Evolutionary conservation across 2,797 vertebrate genomes (phyloP).

Genomic region (Coregonus ussuriensis): DNA sequence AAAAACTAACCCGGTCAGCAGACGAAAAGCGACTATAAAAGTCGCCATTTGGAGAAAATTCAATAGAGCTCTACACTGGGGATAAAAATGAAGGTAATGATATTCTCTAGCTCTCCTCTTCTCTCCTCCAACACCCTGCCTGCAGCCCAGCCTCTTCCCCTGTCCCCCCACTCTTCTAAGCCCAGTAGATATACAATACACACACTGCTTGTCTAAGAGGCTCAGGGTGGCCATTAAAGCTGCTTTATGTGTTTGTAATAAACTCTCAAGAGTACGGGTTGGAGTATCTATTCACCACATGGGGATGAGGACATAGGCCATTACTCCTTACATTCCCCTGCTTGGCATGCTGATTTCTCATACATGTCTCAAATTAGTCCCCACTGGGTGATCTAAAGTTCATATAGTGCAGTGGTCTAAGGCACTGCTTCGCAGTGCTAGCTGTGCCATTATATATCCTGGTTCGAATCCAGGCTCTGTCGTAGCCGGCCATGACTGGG

Average conservation of each 20-base stretch:
- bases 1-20: constrained; percentile 50
- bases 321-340: constrained; percentile 36
- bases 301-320: constrained; percentile 39
- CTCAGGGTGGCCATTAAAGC: constrained; percentile 41
- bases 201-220: background rate
- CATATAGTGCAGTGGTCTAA: constrained; percentile 2
- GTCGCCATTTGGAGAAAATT: constrained; percentile 44
- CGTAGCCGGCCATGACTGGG: too few relatives aligned
- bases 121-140: background rate
- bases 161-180: background rate
- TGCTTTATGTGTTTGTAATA: constrained; percentile 46
- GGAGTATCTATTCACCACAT: constrained; percentile 15
- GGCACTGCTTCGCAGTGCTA: too few relatives aligned
- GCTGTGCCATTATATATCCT: too few relatives aligned
- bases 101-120: constrained; percentile 30
- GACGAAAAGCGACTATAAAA: constrained; percentile 50
- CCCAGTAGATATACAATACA: background rate
- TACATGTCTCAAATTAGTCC: constrained; percentile 39
- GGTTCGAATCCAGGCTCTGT: too few relatives aligned
- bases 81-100: constrained; percentile 52
- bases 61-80: constrained; percentile 41
- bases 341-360: constrained; percentile 56
- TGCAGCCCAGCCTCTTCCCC: constrained; percentile 8
- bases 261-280: constrained; percentile 31
- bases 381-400: constrained; percentile 3